Evolutionary conservation across 2,888 invertebrate genomes (phyloP).

Genomic region (Cephus rjabovi): DNA sequence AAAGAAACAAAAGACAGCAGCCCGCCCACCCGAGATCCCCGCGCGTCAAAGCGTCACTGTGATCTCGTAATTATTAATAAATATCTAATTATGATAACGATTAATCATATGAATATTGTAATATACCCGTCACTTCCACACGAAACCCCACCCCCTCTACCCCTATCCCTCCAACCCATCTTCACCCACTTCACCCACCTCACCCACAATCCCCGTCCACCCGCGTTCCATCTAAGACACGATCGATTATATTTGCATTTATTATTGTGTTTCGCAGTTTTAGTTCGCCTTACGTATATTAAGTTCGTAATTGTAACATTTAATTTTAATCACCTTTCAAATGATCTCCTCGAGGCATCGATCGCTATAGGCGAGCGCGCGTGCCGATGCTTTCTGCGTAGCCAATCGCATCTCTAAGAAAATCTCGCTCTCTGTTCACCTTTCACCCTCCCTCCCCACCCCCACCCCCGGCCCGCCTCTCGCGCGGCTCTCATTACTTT

Average conservation of each 20-base stretch:
- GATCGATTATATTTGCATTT: constrained; percentile 30
- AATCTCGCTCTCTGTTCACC: neutral
- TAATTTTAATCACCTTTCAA: constrained; percentile 51
- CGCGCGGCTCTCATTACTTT: neutral
- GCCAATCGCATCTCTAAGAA: neutral
- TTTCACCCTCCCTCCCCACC: neutral
- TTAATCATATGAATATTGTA: constrained; percentile 64
- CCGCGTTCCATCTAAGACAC: constrained; percentile 22
- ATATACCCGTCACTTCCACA: constrained; percentile 23
- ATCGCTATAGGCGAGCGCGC: constrained; percentile 41
- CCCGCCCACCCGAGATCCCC: constrained; percentile 65
- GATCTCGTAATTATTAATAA: constrained; percentile 66
- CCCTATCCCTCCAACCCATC: constrained; percentile 18
- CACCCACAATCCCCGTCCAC: constrained; percentile 24
- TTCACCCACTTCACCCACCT: constrained; percentile 9
- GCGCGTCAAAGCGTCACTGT: constrained; percentile 68
- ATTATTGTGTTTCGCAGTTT: constrained; percentile 29
- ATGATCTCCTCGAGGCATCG: constrained; percentile 62
- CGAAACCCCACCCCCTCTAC: constrained; percentile 37
- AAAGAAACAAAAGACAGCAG: constrained; percentile 45
- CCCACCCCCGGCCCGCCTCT: neutral
- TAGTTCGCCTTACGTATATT: constrained; percentile 33
- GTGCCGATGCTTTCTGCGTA: constrained; percentile 16
- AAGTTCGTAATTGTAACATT: constrained; percentile 44
- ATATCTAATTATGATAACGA: constrained; percentile 62